Percentiles rank a stretch among this genome's conserved stretches.
These are phyloP conservation scores for Melanotaenia parkinsoni DNA, from an alignment of 2,797 vertebrate species.

Conservation along the genomic window DNA sequence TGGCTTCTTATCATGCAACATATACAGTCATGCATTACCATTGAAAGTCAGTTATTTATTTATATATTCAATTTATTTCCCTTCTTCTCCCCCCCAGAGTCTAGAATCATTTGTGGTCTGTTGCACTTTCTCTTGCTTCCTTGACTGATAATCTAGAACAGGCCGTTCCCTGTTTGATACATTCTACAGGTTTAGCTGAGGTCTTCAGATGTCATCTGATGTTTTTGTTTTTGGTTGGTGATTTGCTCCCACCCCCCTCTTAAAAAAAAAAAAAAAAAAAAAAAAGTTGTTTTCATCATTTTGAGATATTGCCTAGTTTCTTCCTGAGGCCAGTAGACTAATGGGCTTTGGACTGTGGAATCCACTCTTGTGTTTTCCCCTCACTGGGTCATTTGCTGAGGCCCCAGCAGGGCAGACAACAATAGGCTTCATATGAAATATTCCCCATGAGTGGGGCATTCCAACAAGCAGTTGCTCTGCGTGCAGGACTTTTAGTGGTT, in stretches of 20 bases:
- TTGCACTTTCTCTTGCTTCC: slow-evolving; percentile 52
- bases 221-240: slow-evolving; percentile 51
- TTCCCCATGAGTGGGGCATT: slow-evolving; percentile 70
- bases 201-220: slow-evolving; percentile 61
- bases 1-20: slow-evolving; percentile 32
- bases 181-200: slow-evolving; percentile 68
- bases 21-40: slow-evolving; percentile 48
- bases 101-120: slow-evolving; percentile 30
- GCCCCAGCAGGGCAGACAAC: slow-evolving; percentile 70
- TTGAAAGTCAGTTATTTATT: slow-evolving; percentile 36
- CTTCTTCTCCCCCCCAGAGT: slow-evolving; percentile 25
- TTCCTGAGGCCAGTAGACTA: slow-evolving; percentile 70
- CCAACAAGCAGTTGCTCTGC: slow-evolving; percentile 52
- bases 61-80: not conserved
- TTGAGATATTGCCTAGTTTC: slow-evolving; percentile 74
- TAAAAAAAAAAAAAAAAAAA: slow-evolving; percentile 21
- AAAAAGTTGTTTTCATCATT: slow-evolving; percentile 70
- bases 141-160: slow-evolving; percentile 62
- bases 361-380: slow-evolving; percentile 60
- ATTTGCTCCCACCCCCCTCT: slow-evolving; percentile 34
- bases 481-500: slow-evolving; percentile 63
- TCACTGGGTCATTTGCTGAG: slow-evolving; percentile 67
- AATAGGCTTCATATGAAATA: slow-evolving; percentile 74
- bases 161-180: slow-evolving; percentile 56
- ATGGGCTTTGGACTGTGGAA: slow-evolving; percentile 70